A percentile compares a stretch with the other conserved stretches of the same genome.
phyloP scores from a whole-genome alignment of 2,797 vertebrate genomes.

The Lophius americanus region DNA sequence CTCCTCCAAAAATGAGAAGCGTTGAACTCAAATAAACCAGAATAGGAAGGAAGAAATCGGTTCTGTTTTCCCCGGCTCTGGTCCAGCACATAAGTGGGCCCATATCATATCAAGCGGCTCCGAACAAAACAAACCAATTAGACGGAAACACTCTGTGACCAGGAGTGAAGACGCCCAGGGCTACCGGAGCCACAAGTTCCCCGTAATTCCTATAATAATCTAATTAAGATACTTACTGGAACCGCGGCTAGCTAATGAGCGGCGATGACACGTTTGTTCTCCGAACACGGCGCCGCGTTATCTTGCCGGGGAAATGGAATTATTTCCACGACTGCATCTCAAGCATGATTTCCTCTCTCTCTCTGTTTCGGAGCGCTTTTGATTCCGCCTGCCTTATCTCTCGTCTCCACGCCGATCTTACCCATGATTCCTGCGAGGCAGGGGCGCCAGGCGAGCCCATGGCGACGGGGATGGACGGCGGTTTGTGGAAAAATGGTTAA shows the following conservation, averaged over 20 bases:
- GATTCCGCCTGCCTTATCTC: conserved; percentile 61
- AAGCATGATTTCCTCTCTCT: conserved; percentile 59
- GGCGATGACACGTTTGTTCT: conserved; percentile 65
- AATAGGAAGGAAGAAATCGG: background rate
- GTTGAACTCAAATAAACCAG: conserved; percentile 16
- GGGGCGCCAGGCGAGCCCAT: conserved; percentile 46
- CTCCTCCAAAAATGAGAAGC: conserved; percentile 9
- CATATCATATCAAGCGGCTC: conserved; percentile 32
- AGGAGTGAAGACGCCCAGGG: conserved; percentile 49
- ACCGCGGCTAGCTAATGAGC: conserved; percentile 66
- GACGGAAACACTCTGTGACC: conserved; percentile 47
- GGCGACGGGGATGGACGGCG: no score
- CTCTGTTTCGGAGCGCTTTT: conserved; percentile 59
- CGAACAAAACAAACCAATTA: conserved; percentile 65
- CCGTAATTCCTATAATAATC: conserved; percentile 65
- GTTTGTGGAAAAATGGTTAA: conserved; percentile 38
- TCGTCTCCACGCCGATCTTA: conserved; percentile 63
- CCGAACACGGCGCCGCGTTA: conserved; percentile 58
- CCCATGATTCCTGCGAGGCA: conserved; percentile 66
- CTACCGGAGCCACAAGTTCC: conserved; percentile 57
- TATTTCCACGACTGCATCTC: conserved; percentile 66
- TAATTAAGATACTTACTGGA: conserved; percentile 68
- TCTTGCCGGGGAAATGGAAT: conserved; percentile 66
- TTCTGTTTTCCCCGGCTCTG: conserved; percentile 1
- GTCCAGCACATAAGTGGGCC: conserved; percentile 20